A percentile compares a stretch with the other conserved stretches of the same genome.
Evolutionary conservation across 2,113 vertebrate genomes (phyloP).

Genomic region (Grammomys dolichurus): DNA sequence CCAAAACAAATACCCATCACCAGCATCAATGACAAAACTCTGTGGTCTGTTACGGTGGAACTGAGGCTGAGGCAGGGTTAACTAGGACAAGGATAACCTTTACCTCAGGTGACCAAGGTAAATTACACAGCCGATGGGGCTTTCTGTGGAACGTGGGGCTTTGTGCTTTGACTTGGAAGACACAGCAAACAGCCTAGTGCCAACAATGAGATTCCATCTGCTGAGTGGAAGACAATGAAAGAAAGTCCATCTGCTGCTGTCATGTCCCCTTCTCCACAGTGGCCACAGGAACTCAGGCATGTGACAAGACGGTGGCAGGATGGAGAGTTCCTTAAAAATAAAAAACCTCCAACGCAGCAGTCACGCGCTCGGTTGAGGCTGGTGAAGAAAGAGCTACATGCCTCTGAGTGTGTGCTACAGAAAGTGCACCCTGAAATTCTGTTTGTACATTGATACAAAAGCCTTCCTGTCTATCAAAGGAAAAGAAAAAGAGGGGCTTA

Average conservation of each 20-base stretch:
- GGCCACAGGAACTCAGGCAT: constrained; percentile 12
- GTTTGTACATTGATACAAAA: constrained; percentile 25
- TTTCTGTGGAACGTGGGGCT: neutral
- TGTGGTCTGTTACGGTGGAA: neutral
- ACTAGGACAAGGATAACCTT: neutral
- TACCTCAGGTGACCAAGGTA: neutral
- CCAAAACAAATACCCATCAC: neutral
- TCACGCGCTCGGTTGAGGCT: constrained; percentile 50
- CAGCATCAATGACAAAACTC: neutral
- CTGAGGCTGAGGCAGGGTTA: neutral
- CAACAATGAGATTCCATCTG: neutral
- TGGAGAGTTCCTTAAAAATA: constrained; percentile 49
- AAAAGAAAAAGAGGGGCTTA: neutral
- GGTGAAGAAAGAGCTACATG: constrained; percentile 38
- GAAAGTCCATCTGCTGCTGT: neutral
- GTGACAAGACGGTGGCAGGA: constrained; percentile 48
- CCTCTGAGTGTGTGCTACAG: neutral
- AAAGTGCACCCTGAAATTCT: neutral
- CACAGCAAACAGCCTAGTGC: neutral
- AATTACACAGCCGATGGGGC: neutral
- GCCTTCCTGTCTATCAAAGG: neutral
- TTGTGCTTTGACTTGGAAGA: neutral
- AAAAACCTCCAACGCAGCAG: constrained; percentile 20
- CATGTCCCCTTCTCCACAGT: neutral
- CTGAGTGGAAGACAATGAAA: neutral